Percentiles rank a stretch among this genome's conserved stretches.
phyloP scores from a whole-genome alignment of 2,113 vertebrate genomes.

The Chroicocephalus ridibundus region DNA sequence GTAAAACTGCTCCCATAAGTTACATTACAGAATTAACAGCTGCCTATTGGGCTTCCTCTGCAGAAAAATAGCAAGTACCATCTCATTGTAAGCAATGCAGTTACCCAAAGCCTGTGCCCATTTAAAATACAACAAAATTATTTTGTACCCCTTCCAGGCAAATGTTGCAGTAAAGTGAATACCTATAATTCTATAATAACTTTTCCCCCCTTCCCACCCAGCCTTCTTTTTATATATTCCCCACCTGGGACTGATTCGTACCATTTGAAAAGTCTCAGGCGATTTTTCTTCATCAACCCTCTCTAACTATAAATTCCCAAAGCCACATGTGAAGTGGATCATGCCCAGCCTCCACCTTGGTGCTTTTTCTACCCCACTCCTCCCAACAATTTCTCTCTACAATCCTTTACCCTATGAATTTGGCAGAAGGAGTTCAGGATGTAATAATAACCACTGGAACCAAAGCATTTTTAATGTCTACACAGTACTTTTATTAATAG shows the following conservation, averaged over 20 bases:
- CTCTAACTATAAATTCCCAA: not conserved
- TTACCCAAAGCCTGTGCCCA: not conserved
- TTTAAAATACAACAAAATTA: not conserved
- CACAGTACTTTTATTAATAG: not conserved
- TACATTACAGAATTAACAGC: not conserved
- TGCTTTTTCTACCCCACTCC: not conserved
- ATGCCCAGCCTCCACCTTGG: not conserved
- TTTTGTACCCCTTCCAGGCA: not conserved
- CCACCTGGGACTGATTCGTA: not conserved
- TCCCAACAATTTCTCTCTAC: not conserved
- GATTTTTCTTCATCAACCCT: not conserved
- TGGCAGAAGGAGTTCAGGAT: not conserved
- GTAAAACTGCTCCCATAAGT: not conserved
- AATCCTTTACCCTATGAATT: not conserved
- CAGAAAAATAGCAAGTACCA: not conserved
- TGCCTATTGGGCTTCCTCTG: not conserved
- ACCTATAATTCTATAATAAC: not conserved
- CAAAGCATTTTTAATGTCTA: not conserved
- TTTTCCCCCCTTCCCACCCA: not conserved
- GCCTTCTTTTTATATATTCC: not conserved
- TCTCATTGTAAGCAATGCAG: not conserved
- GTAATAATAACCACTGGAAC: not conserved
- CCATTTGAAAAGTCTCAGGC: not conserved
- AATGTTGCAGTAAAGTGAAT: not conserved
- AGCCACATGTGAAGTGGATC: not conserved